Conservation (phyloP, 1,140 invertebrate species). For the Holcopasites calliopsidis region DNA sequence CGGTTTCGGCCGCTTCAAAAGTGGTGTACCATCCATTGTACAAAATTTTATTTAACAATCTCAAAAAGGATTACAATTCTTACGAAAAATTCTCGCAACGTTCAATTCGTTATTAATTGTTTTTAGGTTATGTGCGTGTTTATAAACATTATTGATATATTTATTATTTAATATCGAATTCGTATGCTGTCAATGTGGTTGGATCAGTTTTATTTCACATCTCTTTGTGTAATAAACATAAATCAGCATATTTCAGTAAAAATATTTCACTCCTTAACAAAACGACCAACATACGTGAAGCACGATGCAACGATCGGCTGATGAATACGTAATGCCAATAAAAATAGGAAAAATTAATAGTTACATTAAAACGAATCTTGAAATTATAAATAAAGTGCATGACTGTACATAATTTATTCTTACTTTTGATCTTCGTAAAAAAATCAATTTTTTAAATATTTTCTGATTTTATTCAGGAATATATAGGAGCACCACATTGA, state of each 20-base stretch:
- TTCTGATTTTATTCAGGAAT: neutral
- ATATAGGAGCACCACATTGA: neutral
- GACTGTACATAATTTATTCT: constrained; percentile 1
- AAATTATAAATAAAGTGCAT: neutral
- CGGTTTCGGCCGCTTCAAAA: constrained; percentile 81
- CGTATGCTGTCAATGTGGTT: neutral
- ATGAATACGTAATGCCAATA: too few species aligned
- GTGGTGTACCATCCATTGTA: constrained; percentile 33
- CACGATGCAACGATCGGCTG: neutral
- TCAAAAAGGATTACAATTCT: neutral
- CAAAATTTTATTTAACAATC: neutral
- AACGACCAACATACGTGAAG: neutral
- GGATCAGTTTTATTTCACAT: neutral
- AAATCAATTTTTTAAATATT: neutral
- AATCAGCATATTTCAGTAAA: neutral
- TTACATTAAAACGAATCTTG: neutral
- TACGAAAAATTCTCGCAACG: neutral
- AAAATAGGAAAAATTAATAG: neutral
- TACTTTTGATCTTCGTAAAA: neutral
- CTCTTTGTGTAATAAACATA: neutral
- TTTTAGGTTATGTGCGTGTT: neutral
- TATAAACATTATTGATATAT: neutral
- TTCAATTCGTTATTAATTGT: neutral
- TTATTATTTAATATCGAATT: neutral
- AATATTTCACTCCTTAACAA: neutral